Percentiles rank a stretch among this genome's conserved stretches.
Evolutionary conservation across 1,140 invertebrate species (phyloP).

Genomic region (Caerostris extrusa): DNA sequence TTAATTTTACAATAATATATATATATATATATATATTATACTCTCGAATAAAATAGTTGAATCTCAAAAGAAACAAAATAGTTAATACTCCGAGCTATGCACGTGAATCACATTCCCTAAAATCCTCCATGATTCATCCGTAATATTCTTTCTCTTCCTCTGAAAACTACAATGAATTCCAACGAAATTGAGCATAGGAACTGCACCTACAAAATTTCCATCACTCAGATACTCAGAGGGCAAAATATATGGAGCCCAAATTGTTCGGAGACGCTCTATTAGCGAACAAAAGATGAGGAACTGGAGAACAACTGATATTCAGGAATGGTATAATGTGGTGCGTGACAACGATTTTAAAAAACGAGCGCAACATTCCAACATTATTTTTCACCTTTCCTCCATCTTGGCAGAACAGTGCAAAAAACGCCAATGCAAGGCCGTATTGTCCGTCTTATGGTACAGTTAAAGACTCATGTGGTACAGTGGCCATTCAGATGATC

Average conservation of each 20-base stretch:
- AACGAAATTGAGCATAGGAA: conserved; percentile 33
- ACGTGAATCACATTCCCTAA: neutral
- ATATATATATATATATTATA: too few species aligned
- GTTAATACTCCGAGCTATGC: neutral
- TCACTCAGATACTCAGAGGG: neutral
- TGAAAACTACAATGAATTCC: conserved; percentile 8
- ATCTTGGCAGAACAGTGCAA: conserved; percentile 3
- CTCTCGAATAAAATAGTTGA: too few species aligned
- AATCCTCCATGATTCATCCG: neutral
- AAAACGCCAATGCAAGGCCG: neutral
- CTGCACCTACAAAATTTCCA: conserved; percentile 31
- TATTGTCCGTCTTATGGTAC: conserved; percentile 56
- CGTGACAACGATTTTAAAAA: conserved; percentile 64
- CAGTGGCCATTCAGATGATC: conserved; percentile 45
- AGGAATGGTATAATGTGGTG: neutral
- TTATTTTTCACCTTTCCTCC: conserved; percentile 32
- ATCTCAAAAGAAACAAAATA: neutral
- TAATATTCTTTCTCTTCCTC: neutral
- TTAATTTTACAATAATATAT: too few species aligned
- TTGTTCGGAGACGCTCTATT: conserved; percentile 69
- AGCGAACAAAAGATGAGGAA: conserved; percentile 47
- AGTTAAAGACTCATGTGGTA: conserved; percentile 57
- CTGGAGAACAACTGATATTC: conserved; percentile 44
- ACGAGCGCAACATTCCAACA: conserved; percentile 21
- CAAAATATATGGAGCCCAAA: conserved; percentile 57